phyloP scores from a whole-genome alignment of 1,140 invertebrate species.

The Zaprionus davidi region DNA sequence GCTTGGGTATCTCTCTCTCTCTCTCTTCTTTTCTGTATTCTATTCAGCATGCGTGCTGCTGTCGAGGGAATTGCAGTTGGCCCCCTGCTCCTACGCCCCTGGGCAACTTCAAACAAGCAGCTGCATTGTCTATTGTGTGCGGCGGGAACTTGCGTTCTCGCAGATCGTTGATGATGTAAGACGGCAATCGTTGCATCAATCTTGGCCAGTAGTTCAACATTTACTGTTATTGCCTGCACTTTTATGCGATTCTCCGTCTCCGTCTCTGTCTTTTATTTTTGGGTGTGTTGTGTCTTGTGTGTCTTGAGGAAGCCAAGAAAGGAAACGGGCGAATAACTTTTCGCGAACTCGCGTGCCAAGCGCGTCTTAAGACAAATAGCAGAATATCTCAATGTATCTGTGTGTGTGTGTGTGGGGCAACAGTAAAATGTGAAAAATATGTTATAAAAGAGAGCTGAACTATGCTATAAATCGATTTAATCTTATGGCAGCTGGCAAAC shows the following conservation, averaged over 20 bases:
- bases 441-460: not conserved
- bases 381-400: not conserved
- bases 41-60: conserved; percentile 48
- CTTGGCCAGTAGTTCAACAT: conserved; percentile 74
- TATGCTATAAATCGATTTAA: conserved; percentile 6
- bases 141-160: conserved; percentile 22
- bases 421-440: not conserved
- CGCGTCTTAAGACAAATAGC: not conserved
- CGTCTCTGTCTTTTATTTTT: conserved; percentile 11
- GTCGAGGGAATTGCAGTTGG: conserved; percentile 50
- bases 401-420: not conserved
- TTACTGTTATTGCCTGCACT: conserved; percentile 69
- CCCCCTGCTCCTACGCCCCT: conserved; percentile 1
- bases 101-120: conserved; percentile 17
- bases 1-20: conserved; percentile 6
- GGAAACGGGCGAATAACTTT: conserved; percentile 8
- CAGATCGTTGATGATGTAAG: conserved; percentile 60
- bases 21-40: not conserved
- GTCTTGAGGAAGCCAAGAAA: conserved; percentile 28
- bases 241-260: conserved; percentile 18
- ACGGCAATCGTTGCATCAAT: conserved; percentile 69
- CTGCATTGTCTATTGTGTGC: conserved; percentile 30
- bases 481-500: not conserved
- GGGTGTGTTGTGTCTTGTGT: conserved; percentile 8
- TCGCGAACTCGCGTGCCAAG: conserved; percentile 1